Conservation (phyloP, 2,797 vertebrate genomes). For the Catharus ustulatus region DNA sequence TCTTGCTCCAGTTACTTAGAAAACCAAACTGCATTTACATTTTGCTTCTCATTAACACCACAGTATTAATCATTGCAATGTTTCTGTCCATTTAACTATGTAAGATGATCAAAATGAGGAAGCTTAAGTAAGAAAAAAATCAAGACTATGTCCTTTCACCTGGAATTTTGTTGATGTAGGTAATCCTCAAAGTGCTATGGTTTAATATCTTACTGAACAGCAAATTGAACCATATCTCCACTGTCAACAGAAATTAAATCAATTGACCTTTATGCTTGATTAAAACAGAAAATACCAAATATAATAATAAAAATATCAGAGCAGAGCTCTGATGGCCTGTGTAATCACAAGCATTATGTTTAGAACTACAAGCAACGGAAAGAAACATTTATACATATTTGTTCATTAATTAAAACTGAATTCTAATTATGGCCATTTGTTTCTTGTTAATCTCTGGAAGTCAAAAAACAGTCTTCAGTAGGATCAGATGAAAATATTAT, state of each 20-base stretch:
- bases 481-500: not conserved
- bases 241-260: not conserved
- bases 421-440: not conserved
- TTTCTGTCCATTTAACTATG: constrained; percentile 5
- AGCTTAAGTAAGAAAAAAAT: not conserved
- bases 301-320: not conserved
- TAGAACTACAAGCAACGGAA: not conserved
- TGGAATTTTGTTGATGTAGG: constrained; percentile 13
- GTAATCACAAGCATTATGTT: not conserved
- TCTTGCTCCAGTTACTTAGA: constrained; percentile 62
- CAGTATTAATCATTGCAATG: constrained; percentile 41
- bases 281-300: not conserved
- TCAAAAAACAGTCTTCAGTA: not conserved
- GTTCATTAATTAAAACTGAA: not conserved
- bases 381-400: not conserved
- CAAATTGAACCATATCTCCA: not conserved
- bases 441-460: not conserved
- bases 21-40: constrained; percentile 60
- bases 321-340: not conserved
- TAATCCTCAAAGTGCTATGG: not conserved
- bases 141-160: not conserved
- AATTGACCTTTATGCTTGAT: not conserved
- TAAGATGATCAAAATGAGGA: constrained; percentile 29
- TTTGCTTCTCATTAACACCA: constrained; percentile 67
- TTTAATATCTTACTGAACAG: not conserved